These are phyloP conservation scores for Nephrotoma flavescens DNA, from an alignment of 2,888 invertebrate species.

Conservation along the genomic window DNA sequence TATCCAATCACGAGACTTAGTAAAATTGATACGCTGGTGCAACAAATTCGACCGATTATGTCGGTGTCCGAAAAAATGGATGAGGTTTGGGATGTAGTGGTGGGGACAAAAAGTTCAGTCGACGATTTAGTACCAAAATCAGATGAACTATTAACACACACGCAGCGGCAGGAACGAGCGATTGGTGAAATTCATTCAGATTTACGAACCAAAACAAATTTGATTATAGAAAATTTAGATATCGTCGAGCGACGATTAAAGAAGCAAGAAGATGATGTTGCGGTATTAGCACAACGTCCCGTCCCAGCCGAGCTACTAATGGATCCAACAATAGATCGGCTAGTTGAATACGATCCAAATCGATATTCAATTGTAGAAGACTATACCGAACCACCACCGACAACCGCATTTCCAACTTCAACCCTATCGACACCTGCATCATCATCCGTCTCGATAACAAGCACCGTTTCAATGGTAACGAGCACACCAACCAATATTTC, in stretches of 20 bases:
- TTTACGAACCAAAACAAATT: conserved; percentile 64
- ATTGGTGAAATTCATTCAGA: conserved; percentile 77
- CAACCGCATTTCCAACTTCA: conserved; percentile 30
- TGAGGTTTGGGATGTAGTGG: conserved; percentile 80
- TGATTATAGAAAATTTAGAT: conserved; percentile 74
- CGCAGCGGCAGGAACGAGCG: conserved; percentile 72
- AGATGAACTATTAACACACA: conserved; percentile 70
- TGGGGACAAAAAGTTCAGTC: conserved; percentile 76
- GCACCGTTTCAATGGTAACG: conserved; percentile 9
- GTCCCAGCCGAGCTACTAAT: conserved; percentile 57
- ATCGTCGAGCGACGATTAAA: conserved; percentile 71
- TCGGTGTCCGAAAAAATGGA: conserved; percentile 82
- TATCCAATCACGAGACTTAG: conserved; percentile 44
- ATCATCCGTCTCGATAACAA: conserved; percentile 16
- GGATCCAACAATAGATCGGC: conserved; percentile 61
- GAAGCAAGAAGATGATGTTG: conserved; percentile 74
- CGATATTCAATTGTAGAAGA: conserved; percentile 35
- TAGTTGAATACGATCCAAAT: conserved; percentile 64
- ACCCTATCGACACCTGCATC: conserved; percentile 10
- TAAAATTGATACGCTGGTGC: conserved; percentile 66
- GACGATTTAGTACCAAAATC: conserved; percentile 77
- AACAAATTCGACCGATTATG: conserved; percentile 72
- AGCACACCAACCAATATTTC: conserved; percentile 11
- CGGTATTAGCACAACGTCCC: conserved; percentile 59
- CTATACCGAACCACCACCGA: conserved; percentile 22